These are phyloP conservation scores for Gambusia yucatana DNA, from an alignment of 2,797 vertebrate species.

Conservation along the genomic window DNA sequence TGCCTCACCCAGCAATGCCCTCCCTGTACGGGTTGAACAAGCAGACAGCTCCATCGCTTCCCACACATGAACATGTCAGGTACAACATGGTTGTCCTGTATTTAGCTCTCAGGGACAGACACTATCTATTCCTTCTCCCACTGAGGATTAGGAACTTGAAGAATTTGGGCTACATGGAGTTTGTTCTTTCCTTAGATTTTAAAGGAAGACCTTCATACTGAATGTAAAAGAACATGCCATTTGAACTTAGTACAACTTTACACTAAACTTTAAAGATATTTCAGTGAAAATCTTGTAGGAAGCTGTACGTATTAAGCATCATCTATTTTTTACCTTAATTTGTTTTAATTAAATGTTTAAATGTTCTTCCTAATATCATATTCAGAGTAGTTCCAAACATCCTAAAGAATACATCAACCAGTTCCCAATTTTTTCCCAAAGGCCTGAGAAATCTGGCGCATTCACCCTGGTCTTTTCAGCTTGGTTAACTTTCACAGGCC, in stretches of 20 bases:
- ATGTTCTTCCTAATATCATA: background rate
- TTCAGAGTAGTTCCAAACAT: constrained; percentile 3
- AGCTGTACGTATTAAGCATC: background rate
- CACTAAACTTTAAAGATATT: background rate
- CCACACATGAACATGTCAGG: background rate
- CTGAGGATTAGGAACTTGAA: background rate
- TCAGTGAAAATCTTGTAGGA: background rate
- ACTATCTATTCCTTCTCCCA: background rate
- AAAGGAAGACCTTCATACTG: background rate
- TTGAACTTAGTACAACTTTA: background rate
- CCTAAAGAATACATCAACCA: background rate
- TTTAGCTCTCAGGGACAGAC: background rate
- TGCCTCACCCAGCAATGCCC: background rate
- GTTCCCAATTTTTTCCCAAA: constrained; percentile 11
- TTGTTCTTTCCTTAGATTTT: background rate
- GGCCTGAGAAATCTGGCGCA: constrained; percentile 14
- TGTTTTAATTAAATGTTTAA: background rate
- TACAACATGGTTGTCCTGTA: background rate
- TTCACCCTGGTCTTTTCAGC: constrained; percentile 42
- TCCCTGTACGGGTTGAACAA: background rate
- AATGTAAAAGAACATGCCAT: background rate
- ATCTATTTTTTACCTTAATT: background rate
- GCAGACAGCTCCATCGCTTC: background rate
- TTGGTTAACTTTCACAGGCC: constrained; percentile 64
- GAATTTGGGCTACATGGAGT: background rate